Percentiles rank a stretch among this genome's conserved stretches.
Evolutionary conservation across 2,113 vertebrate genomes (phyloP).

Genomic region (Lonchura striata): DNA sequence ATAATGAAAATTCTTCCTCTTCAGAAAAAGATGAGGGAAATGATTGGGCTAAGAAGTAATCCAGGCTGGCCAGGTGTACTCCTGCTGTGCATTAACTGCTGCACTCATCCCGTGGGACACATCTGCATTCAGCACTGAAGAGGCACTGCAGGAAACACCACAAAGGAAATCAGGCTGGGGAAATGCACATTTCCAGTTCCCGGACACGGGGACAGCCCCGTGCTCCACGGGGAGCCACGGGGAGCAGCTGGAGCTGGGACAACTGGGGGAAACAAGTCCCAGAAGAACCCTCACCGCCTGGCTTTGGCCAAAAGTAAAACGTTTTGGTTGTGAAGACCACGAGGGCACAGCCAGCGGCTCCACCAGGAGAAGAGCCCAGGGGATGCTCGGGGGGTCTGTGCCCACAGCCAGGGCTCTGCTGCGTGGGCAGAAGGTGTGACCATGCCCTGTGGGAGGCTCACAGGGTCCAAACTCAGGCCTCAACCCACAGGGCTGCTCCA

Average conservation of each 20-base stretch:
- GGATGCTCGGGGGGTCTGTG: background rate
- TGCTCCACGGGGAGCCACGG: rapidly evolving
- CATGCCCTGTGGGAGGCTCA: background rate
- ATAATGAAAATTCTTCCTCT: conserved; percentile 67
- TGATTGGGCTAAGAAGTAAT: conserved; percentile 45
- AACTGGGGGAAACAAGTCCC: background rate
- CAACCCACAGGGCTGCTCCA: background rate
- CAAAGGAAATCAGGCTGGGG: background rate
- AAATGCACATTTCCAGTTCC: background rate
- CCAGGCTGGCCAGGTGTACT: conserved; percentile 46
- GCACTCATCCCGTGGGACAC: background rate
- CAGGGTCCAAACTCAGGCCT: background rate
- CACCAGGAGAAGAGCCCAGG: background rate
- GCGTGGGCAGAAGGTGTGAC: background rate
- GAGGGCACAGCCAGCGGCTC: background rate
- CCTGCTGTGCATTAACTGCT: background rate
- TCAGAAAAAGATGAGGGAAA: conserved; percentile 49
- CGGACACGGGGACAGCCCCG: background rate
- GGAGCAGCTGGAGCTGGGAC: background rate
- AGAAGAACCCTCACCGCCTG: background rate
- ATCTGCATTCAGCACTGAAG: conserved; percentile 27
- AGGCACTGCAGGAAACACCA: background rate
- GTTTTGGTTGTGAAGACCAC: background rate
- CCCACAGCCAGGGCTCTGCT: background rate
- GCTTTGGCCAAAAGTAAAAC: background rate